A percentile compares a stretch with the other conserved stretches of the same genome.
Evolutionary conservation across 1,140 invertebrate species (phyloP).

Genomic region (Euborellia annulipes): DNA sequence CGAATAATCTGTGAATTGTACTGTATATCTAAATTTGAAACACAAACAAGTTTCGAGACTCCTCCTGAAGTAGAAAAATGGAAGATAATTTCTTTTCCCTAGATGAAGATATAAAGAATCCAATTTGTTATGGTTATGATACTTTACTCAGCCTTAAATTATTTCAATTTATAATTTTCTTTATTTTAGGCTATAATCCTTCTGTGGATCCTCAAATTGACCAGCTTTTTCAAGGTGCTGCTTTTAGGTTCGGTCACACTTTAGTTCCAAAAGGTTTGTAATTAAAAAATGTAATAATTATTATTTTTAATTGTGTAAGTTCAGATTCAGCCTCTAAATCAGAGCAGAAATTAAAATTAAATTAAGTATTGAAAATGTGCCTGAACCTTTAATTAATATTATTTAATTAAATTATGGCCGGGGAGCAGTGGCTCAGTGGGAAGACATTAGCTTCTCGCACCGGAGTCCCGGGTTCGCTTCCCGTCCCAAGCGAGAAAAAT

Average conservation of each 20-base stretch:
- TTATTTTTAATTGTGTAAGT: constrained; percentile 2
- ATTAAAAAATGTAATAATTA: background rate
- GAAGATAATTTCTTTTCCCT: no score
- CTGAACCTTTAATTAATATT: background rate
- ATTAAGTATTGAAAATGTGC: background rate
- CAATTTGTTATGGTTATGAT: no score
- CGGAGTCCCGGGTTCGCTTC: no score
- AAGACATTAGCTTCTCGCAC: no score
- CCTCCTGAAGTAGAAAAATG: no score
- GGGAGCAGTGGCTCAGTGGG: no score
- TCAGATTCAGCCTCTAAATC: background rate
- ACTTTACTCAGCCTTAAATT: background rate
- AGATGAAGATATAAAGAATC: no score
- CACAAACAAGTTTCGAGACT: no score
- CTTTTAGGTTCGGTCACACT: constrained; percentile 51
- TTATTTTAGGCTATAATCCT: constrained; percentile 34
- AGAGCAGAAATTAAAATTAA: background rate
- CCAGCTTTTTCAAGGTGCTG: constrained; percentile 50
- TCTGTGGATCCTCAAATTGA: constrained; percentile 47
- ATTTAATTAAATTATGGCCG: no score
- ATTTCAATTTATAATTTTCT: background rate
- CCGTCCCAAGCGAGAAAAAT: no score
- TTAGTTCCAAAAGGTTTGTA: constrained; percentile 32
- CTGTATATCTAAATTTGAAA: no score
- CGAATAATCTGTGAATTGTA: no score